Evolutionary conservation across 1,140 invertebrate species (phyloP).

Genomic region (Drosophila quadrilineata): DNA sequence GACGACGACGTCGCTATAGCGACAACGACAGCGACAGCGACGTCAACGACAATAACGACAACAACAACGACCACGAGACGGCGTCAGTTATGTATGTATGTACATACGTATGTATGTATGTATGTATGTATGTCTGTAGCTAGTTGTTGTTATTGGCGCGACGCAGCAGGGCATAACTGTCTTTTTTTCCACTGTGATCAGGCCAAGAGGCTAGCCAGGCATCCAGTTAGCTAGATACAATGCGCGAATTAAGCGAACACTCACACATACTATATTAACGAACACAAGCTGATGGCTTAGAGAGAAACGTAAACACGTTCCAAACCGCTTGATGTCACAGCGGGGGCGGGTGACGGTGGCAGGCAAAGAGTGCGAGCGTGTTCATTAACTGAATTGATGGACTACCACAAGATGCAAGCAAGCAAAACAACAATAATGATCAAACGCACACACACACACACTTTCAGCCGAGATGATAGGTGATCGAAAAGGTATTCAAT

Average conservation of each 20-base stretch:
- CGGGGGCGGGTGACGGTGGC: slow-evolving; percentile 10
- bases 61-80: slow-evolving; percentile 37
- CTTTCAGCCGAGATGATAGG: not conserved
- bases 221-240: slow-evolving; percentile 53
- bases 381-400: slow-evolving; percentile 64
- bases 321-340: slow-evolving; percentile 43
- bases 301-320: slow-evolving; percentile 68
- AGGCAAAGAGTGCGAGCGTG: slow-evolving; percentile 31
- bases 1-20: too few species aligned
- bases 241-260: slow-evolving; percentile 58
- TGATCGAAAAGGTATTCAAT: slow-evolving; percentile 34
- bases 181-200: slow-evolving; percentile 42
- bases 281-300: slow-evolving; percentile 43
- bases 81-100: slow-evolving; percentile 48
- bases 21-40: slow-evolving; percentile 21
- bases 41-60: slow-evolving; percentile 13
- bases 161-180: slow-evolving; percentile 64
- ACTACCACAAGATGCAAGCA: slow-evolving; percentile 44
- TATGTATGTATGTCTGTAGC: too few species aligned
- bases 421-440: slow-evolving; percentile 38
- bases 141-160: slow-evolving; percentile 60
- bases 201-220: slow-evolving; percentile 32
- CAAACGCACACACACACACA: slow-evolving; percentile 6
- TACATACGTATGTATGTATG: too few species aligned
- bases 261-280: slow-evolving; percentile 25